Evolutionary conservation across 1,140 invertebrate genomes (phyloP), one percentile per base, ranked within the genome.

Genomic region (Zelostemma sp.): DNA sequence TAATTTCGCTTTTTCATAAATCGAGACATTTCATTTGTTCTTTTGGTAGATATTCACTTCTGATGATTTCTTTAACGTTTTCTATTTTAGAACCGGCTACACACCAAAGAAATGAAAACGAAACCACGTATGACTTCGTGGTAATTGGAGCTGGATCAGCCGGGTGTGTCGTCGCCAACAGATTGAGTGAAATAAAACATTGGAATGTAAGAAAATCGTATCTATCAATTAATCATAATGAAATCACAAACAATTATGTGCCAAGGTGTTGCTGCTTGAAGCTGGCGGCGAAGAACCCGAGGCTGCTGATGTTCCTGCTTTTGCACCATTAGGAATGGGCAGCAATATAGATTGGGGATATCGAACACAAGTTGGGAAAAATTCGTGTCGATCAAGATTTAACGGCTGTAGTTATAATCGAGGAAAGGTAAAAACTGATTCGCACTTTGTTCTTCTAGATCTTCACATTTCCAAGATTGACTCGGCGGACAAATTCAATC

Each of bases 261-360:
- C n/a, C n/a, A 72, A 91, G 90, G 85, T 94, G 4, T 78, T 94
- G 4, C 82, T 94, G 0, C 68, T 94, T 35, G 93, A 94, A 85
- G 92, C 92, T 6, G 93, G 92, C 0, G 88, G 87, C 6, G 90
- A 93, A 79, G 92, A 93, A 77, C 90, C 89, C 1, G 85, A 89
- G 41, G 86, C 90, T 0, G 88, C 90, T 0, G 89, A 88, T 43
- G 87, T 91, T 3, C 91, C 91, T 8, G 86, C 88, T 0, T 86
- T 91, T 1, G 87, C 90, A 0, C 86, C 88, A 16, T 75, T 87
- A 8, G 69, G 92, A 0, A 85, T 85, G 51, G 70, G 74, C 1
- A 88, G 87, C 15, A 88, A 83, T 51, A 83, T 90, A 21, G 89
- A 90, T 72, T 90, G 88, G 88, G 79, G 78, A 45, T 90, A 89